These are phyloP conservation scores for Sycobia sp. DNA, from an alignment of 1,140 invertebrate species.

Conservation along the genomic window DNA sequence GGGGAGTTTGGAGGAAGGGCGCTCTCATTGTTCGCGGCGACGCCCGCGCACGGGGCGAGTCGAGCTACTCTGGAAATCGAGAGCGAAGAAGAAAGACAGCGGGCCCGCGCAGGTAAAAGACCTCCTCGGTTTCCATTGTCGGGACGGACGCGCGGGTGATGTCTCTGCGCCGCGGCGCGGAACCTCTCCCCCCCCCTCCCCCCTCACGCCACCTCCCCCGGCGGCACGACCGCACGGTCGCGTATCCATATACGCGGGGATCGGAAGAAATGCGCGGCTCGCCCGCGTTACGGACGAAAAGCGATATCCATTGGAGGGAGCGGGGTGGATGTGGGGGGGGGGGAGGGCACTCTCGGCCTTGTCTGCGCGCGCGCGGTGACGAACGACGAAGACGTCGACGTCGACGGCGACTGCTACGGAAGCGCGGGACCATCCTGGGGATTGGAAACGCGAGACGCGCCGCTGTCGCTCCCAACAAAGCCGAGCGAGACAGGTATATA, in stretches of 20 bases:
- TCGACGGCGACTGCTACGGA: slow-evolving; percentile 12
- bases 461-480: slow-evolving; percentile 40
- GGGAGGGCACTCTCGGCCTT: no score
- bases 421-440: slow-evolving; percentile 34
- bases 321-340: slow-evolving; percentile 20
- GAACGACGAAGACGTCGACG: no score
- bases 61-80: slow-evolving; percentile 36
- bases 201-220: neutral
- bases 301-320: slow-evolving; percentile 46
- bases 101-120: slow-evolving; percentile 13
- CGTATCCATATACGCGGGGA: slow-evolving; percentile 38
- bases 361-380: no score
- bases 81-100: slow-evolving; percentile 33
- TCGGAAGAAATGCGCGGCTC: slow-evolving; percentile 40
- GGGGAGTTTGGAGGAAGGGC: neutral
- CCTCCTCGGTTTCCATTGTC: slow-evolving; percentile 36
- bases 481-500: slow-evolving; percentile 48
- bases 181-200: neutral
- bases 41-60: slow-evolving; percentile 16
- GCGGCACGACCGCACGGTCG: no score
- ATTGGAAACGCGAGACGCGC: slow-evolving; percentile 47
- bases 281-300: slow-evolving; percentile 42
- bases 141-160: neutral
- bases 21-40: slow-evolving; percentile 16
- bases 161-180: slow-evolving; percentile 10